Conservation (phyloP, 35 echinoderm and acorn worm genomes). For the Anneissia japonica region DNA sequence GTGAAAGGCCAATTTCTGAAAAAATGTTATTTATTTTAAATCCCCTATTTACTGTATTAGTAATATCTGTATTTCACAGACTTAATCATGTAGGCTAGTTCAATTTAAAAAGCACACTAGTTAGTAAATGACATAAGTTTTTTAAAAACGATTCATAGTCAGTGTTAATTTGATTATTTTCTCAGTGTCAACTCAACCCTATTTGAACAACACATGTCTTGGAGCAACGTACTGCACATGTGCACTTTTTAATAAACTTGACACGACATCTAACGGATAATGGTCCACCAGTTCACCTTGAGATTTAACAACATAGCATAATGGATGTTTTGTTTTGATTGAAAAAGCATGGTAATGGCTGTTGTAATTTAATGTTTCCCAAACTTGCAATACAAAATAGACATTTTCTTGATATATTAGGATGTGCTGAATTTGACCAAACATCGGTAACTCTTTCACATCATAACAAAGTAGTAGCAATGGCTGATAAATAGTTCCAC, state of each 20-base stretch:
- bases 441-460: conserved; percentile 25
- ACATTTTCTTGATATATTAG: conserved; percentile 27
- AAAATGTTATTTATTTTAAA: too few relatives aligned
- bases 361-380: conserved; percentile 25
- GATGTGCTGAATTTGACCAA: conserved; percentile 23
- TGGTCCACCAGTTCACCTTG: conserved; percentile 27
- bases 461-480: conserved; percentile 7
- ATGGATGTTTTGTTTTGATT: conserved; percentile 4
- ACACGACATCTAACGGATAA: conserved; percentile 6
- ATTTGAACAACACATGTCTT: conserved; percentile 40
- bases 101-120: too few relatives aligned
- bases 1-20: too few relatives aligned
- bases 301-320: background rate
- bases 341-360: conserved; percentile 32
- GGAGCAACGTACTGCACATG: conserved; percentile 2
- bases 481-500: conserved; percentile 19
- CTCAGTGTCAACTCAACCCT: background rate
- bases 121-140: too few relatives aligned
- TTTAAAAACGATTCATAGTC: too few relatives aligned
- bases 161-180: too few relatives aligned
- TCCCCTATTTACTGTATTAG: too few relatives aligned
- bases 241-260: conserved; percentile 3
- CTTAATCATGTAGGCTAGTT: too few relatives aligned
- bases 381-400: conserved; percentile 10
- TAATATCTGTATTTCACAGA: too few relatives aligned